A percentile compares a stretch with the other conserved stretches of the same genome.
phyloP scores from a whole-genome alignment of 2,888 invertebrate genomes.

The Crossocerus cetratus region DNA sequence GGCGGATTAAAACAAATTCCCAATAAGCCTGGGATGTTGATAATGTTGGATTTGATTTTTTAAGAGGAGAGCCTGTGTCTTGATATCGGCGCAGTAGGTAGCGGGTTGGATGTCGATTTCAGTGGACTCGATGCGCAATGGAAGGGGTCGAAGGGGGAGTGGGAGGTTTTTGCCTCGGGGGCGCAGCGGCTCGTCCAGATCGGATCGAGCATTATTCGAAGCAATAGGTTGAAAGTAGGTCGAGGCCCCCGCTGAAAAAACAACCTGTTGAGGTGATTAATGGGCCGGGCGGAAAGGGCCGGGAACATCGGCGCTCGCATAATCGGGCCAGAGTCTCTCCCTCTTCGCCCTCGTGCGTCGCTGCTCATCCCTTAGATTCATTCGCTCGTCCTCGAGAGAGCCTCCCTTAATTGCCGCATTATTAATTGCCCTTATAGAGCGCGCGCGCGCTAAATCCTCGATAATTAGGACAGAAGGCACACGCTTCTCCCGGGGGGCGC shows the following conservation, averaged over 20 bases:
- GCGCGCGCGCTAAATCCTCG: not conserved
- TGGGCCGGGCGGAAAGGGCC: not conserved
- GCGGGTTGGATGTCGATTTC: too few relatives aligned
- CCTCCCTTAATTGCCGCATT: slow-evolving; percentile 9
- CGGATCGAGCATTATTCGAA: not conserved
- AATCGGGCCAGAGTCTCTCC: not conserved
- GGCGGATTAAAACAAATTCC: too few relatives aligned
- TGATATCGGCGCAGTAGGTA: too few relatives aligned
- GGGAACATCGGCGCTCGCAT: not conserved
- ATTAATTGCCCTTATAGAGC: slow-evolving; percentile 2
- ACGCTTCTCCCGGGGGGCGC: not conserved
- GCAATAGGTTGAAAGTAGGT: not conserved
- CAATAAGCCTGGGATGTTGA: too few relatives aligned
- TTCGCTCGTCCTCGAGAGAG: not conserved
- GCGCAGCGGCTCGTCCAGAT: not conserved
- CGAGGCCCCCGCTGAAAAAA: not conserved
- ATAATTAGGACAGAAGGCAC: not conserved
- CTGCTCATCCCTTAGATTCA: not conserved
- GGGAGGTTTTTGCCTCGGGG: too few relatives aligned
- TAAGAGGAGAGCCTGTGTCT: too few relatives aligned
- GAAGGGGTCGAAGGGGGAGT: too few relatives aligned
- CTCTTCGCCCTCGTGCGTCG: too few relatives aligned
- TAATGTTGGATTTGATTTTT: too few relatives aligned
- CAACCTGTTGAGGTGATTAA: slow-evolving; percentile 36
- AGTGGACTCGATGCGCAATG: too few relatives aligned